Conservation (phyloP, 1,140 invertebrate genomes). For the Gonatopus flavifemur region DNA sequence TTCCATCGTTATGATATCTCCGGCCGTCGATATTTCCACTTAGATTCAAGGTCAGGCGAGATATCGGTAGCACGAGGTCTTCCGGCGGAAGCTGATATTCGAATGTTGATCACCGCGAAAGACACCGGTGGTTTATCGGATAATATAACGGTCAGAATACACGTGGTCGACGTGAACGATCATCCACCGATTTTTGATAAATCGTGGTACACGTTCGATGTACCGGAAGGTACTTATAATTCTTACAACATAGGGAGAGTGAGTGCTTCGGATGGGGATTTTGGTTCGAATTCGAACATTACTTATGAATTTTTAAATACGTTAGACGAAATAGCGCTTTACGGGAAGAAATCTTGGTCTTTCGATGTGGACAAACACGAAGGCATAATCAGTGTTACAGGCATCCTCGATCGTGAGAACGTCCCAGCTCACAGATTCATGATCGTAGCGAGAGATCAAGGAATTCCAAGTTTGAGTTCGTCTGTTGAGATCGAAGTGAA, state of each 20-base stretch:
- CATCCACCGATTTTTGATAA: slow-evolving; percentile 81
- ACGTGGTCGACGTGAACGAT: slow-evolving; percentile 82
- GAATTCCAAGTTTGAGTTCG: slow-evolving; percentile 64
- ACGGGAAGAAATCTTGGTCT: not conserved
- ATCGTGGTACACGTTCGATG: slow-evolving; percentile 79
- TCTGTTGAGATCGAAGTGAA: slow-evolving; percentile 78
- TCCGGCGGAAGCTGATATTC: slow-evolving; percentile 76
- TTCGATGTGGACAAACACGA: slow-evolving; percentile 27
- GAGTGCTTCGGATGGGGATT: slow-evolving; percentile 74
- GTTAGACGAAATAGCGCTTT: not conserved
- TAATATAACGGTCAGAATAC: slow-evolving; percentile 67
- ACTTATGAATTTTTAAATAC: slow-evolving; percentile 68
- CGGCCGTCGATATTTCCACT: slow-evolving; percentile 63
- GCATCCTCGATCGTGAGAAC: slow-evolving; percentile 77
- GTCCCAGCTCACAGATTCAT: slow-evolving; percentile 71
- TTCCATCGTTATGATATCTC: slow-evolving; percentile 1
- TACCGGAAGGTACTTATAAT: slow-evolving; percentile 75
- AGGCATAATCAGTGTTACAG: slow-evolving; percentile 74
- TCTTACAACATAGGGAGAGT: slow-evolving; percentile 73
- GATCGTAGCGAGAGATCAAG: slow-evolving; percentile 76
- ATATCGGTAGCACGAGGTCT: slow-evolving; percentile 74
- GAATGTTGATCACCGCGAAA: slow-evolving; percentile 73
- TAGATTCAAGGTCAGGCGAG: slow-evolving; percentile 73
- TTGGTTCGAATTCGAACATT: slow-evolving; percentile 74
- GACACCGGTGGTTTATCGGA: slow-evolving; percentile 76